Evolutionary conservation across 2,888 invertebrate species (phyloP).

Genomic region (Rhogogaster chlorosoma): DNA sequence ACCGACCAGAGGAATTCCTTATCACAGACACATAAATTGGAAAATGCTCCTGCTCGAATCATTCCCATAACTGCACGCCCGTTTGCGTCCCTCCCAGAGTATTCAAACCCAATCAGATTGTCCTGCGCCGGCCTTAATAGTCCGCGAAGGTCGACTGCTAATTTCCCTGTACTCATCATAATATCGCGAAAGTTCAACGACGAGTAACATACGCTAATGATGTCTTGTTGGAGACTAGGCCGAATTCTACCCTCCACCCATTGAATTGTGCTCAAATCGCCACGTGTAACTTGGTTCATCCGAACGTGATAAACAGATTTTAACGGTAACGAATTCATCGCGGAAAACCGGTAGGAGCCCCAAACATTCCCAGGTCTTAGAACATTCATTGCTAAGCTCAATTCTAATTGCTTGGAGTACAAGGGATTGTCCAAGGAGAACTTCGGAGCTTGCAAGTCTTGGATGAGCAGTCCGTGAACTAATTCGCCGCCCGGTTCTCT

Average conservation of each 20-base stretch:
- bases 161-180: slow-evolving; percentile 82
- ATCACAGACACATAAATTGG: slow-evolving; percentile 73
- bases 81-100: slow-evolving; percentile 77
- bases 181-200: slow-evolving; percentile 82
- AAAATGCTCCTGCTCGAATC: slow-evolving; percentile 76
- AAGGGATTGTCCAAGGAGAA: slow-evolving; percentile 83
- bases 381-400: slow-evolving; percentile 89
- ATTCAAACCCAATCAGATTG: slow-evolving; percentile 82
- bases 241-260: slow-evolving; percentile 85
- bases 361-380: slow-evolving; percentile 85
- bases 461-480: slow-evolving; percentile 82
- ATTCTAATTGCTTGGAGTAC: slow-evolving; percentile 82
- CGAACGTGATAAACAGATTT: slow-evolving; percentile 90
- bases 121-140: slow-evolving; percentile 81
- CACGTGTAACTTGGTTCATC: slow-evolving; percentile 91
- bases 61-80: slow-evolving; percentile 69
- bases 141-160: slow-evolving; percentile 79
- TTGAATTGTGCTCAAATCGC: slow-evolving; percentile 89
- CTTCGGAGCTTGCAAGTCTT: slow-evolving; percentile 81
- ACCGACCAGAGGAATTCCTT: slow-evolving; percentile 77
- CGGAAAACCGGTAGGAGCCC: slow-evolving; percentile 89
- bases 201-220: slow-evolving; percentile 78
- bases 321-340: slow-evolving; percentile 66
- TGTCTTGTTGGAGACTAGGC: slow-evolving; percentile 69
- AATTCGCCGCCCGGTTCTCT: slow-evolving; percentile 84